A percentile compares a stretch with the other conserved stretches of the same genome.
These are phyloP conservation scores for Anoura caudifer DNA, from an alignment of 2,113 vertebrate genomes.

Conservation along the genomic window DNA sequence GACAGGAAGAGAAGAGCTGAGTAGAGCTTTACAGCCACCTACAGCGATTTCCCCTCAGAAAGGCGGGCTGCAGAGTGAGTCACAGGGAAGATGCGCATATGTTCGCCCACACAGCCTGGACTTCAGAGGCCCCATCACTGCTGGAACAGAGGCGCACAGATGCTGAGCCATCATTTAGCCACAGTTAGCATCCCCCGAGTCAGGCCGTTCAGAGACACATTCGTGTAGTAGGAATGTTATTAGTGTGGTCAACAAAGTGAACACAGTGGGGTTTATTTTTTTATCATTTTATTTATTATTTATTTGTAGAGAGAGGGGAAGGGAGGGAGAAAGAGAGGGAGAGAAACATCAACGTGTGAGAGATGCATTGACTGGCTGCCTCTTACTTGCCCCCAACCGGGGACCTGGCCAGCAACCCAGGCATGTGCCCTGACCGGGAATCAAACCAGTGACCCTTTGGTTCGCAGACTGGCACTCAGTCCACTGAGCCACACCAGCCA, in stretches of 20 bases:
- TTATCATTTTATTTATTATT: too few species aligned
- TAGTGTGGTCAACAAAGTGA: background rate
- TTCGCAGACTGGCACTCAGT: too few species aligned
- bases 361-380: too few species aligned
- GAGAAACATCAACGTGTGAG: too few species aligned
- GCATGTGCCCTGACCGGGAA: too few species aligned
- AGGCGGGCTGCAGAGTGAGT: background rate
- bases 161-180: background rate
- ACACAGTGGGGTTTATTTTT: too few species aligned
- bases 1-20: background rate
- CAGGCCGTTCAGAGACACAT: background rate
- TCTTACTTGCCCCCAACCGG: too few species aligned
- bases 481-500: too few species aligned
- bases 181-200: background rate
- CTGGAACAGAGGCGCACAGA: background rate
- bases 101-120: constrained; percentile 13
- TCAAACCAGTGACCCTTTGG: too few species aligned
- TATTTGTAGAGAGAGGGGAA: too few species aligned
- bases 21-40: background rate
- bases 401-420: too few species aligned
- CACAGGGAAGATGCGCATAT: background rate
- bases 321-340: too few species aligned
- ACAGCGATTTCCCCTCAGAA: background rate
- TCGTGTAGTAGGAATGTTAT: background rate
- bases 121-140: background rate